Base-by-base conservation (phyloP, 2,888 invertebrate genomes). In the Ceriagrion tenellum region DNA sequence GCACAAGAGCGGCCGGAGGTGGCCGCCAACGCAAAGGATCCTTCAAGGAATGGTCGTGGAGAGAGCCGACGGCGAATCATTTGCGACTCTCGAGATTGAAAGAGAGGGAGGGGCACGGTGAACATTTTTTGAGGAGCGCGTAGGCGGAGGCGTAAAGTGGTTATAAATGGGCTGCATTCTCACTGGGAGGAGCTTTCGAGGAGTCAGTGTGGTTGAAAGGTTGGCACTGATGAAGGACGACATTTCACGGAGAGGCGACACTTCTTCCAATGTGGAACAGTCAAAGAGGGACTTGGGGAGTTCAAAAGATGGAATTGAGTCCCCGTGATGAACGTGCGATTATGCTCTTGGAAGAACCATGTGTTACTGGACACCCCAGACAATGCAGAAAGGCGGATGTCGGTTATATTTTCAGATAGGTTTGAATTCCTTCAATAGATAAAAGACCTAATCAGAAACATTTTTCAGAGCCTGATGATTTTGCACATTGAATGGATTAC, bases 1-100 rank as follows among this genome's bases (percentile, higher is more conserved):
- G 4, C 30, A 35, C 30, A 35, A 81, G 2, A 1, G 81, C 35
- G 81, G 35, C 30, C 30, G 0, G 16, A 35, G 35, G n/a, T 3
- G 35, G 35, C n/a, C 81, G 81, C 81, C 81, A 81, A 81, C 81
- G 81, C 81, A 35, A n/a, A 81, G 81, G 81, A 18, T 13, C 81
- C 26, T 69, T 69, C 26, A 12, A 26, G 74, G 81, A 30, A 26
- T 3, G 35, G 30, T 81, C 35, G 81, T 26, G n/a, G 69, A 13
- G 69, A 47, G 69, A 47, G 12, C 69, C 69, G 26, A 23, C 81
- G 16, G 81, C 13, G 16, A 81, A 13, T 81, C 81, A 16, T 81
- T 35, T 16, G 30, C 81, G 30, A 81, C 81, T 81, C 81, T 81
- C n/a, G 30, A 81, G 35, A 81, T 81, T 81, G 81, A 81, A 81